Percentiles rank a stretch among this genome's conserved stretches.
Conservation (phyloP, 2,113 vertebrate genomes). For the Pimephales promelas region DNA sequence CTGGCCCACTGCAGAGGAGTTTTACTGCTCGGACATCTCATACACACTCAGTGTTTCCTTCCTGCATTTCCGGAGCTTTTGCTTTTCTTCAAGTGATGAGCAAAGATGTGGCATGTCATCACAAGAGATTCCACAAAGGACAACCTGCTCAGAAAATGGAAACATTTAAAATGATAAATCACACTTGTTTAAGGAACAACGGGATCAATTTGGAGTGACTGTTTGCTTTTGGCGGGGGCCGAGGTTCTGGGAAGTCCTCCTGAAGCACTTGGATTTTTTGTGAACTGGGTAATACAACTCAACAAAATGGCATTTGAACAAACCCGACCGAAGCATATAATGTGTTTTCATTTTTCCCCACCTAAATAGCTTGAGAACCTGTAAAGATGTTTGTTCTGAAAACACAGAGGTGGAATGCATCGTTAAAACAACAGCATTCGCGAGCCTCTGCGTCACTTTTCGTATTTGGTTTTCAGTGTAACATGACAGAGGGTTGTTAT, state of each 20-base stretch:
- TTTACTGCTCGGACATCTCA: slow-evolving; percentile 49
- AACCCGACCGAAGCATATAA: slow-evolving; percentile 31
- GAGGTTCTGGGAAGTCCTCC: slow-evolving; percentile 52
- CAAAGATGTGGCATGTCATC: slow-evolving; percentile 34
- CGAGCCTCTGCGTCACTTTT: slow-evolving; percentile 36
- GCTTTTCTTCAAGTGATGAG: slow-evolving; percentile 50
- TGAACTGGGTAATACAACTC: slow-evolving; percentile 38
- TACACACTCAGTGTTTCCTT: slow-evolving; percentile 53
- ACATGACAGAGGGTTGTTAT: slow-evolving; percentile 55
- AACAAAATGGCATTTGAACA: slow-evolving; percentile 50
- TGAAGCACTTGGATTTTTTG: slow-evolving; percentile 54
- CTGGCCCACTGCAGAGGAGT: slow-evolving; percentile 55
- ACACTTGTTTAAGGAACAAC: slow-evolving; percentile 54
- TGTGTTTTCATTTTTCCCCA: slow-evolving; percentile 27
- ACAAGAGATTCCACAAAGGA: slow-evolving; percentile 27
- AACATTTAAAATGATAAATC: slow-evolving; percentile 45
- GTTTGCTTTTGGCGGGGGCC: slow-evolving; percentile 47
- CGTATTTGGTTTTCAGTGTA: slow-evolving; percentile 47
- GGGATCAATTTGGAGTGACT: slow-evolving; percentile 47
- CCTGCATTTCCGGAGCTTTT: slow-evolving; percentile 52
- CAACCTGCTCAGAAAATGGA: slow-evolving; percentile 38
- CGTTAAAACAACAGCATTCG: slow-evolving; percentile 44
- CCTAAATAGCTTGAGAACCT: slow-evolving; percentile 51
- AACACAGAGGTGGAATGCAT: slow-evolving; percentile 45
- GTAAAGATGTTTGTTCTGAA: slow-evolving; percentile 52